Conservation (phyloP, 2,797 vertebrate genomes). For the Xenops minutus region DNA sequence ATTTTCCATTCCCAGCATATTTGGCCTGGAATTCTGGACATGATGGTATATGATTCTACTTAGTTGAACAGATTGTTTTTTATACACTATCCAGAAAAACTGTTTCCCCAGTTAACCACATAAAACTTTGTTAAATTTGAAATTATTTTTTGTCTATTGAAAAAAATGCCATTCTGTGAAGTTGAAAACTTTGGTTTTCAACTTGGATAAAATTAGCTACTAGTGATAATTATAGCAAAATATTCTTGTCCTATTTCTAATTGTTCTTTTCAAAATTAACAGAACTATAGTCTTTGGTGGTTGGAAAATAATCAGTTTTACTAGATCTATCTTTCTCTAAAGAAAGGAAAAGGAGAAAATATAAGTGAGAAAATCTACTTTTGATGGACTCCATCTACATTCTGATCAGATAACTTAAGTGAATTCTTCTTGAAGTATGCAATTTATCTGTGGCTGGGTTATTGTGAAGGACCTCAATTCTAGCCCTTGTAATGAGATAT, state of each 20-base stretch:
- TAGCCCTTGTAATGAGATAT: neutral
- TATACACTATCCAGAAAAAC: neutral
- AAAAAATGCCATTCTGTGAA: neutral
- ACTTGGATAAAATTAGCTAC: neutral
- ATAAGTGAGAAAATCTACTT: neutral
- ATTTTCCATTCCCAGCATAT: neutral
- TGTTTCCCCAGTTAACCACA: neutral
- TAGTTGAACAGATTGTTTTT: neutral
- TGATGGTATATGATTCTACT: neutral
- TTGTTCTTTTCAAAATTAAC: neutral
- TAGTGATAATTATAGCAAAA: neutral
- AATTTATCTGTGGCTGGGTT: neutral
- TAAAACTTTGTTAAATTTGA: neutral
- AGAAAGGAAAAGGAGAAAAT: neutral
- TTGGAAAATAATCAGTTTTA: neutral
- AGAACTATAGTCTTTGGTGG: neutral
- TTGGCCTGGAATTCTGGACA: neutral
- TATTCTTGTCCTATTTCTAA: neutral
- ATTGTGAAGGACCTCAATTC: neutral
- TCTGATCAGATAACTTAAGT: neutral
- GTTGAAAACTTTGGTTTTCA: neutral
- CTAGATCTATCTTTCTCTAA: neutral
- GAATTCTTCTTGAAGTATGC: neutral
- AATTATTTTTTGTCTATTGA: neutral
- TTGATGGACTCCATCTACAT: neutral